phyloP scores from a whole-genome alignment of 1,140 invertebrate species.

The Archivesica marissinica region DNA sequence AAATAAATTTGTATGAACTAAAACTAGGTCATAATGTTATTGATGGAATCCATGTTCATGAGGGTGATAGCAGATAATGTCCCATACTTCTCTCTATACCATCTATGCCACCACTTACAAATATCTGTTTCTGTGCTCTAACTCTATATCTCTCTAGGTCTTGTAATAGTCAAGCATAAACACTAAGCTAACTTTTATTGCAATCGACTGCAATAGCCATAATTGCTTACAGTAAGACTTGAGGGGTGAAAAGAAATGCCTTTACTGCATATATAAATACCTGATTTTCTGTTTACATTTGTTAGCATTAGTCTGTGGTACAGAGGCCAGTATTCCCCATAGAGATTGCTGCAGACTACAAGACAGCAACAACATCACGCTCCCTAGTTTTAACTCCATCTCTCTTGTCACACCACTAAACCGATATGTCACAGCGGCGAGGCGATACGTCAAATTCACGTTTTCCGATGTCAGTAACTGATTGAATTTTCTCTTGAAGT shows the following conservation, averaged over 20 bases:
- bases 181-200: too few relatives aligned
- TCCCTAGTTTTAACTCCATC: slow-evolving; percentile 51
- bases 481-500: slow-evolving; percentile 14
- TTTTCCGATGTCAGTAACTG: neutral
- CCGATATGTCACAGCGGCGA: neutral
- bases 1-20: too few relatives aligned
- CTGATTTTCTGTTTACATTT: slow-evolving; percentile 53
- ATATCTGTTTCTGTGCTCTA: neutral
- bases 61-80: too few relatives aligned
- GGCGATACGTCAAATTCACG: slow-evolving; percentile 2
- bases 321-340: slow-evolving; percentile 54
- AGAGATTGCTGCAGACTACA: slow-evolving; percentile 60
- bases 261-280: too few relatives aligned
- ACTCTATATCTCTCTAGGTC: neutral
- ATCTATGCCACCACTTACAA: too few relatives aligned
- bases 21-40: too few relatives aligned
- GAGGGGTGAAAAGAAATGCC: too few relatives aligned
- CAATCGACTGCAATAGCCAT: too few relatives aligned
- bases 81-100: too few relatives aligned
- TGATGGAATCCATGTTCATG: too few relatives aligned
- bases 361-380: slow-evolving; percentile 51
- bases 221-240: too few relatives aligned
- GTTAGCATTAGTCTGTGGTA: slow-evolving; percentile 50
- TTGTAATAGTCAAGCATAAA: too few relatives aligned
- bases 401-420: neutral